phyloP scores from a whole-genome alignment of 2,113 vertebrate genomes.

The Poicephalus meyeri region DNA sequence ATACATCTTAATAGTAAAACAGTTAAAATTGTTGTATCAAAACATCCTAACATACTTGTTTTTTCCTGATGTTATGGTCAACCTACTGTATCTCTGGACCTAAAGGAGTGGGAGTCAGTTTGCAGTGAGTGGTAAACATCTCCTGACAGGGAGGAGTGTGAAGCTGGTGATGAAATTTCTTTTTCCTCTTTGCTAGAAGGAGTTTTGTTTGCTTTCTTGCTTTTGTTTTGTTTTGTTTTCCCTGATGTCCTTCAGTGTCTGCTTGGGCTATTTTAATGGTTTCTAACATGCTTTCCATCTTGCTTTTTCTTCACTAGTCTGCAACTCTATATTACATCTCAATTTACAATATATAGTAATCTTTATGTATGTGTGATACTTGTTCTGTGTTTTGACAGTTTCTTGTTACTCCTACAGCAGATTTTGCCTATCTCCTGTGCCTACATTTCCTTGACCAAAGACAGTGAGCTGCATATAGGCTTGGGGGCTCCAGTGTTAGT shows the following conservation, averaged over 20 bases:
- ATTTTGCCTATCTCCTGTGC: background rate
- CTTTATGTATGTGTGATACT: background rate
- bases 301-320: background rate
- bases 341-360: background rate
- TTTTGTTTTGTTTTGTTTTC: background rate
- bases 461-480: background rate
- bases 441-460: background rate
- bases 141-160: background rate
- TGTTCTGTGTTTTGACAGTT: background rate
- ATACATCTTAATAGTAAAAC: background rate
- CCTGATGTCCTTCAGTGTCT: background rate
- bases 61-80: background rate
- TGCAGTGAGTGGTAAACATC: background rate
- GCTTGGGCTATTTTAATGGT: background rate
- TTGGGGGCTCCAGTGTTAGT: background rate
- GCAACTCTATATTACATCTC: background rate
- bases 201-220: background rate
- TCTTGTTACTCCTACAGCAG: background rate
- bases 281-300: background rate
- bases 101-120: background rate
- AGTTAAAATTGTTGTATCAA: background rate
- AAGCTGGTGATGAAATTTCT: background rate
- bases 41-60: background rate
- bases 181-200: background rate
- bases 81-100: background rate